These are phyloP conservation scores for Rostratula benghalensis DNA, from an alignment of 2,113 vertebrate genomes.

Conservation along the genomic window DNA sequence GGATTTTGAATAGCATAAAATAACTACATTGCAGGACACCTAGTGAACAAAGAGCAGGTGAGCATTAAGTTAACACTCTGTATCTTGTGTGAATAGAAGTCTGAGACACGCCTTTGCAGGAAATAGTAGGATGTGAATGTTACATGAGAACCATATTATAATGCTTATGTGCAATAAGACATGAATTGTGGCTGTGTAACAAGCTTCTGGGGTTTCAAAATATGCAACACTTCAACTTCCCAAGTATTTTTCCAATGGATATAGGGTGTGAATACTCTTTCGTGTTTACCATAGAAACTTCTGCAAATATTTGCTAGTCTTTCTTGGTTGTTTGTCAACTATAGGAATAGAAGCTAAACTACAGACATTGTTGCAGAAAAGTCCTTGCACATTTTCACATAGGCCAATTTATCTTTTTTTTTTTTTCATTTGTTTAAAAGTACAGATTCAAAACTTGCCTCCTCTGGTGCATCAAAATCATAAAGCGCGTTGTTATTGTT, in stretches of 20 bases:
- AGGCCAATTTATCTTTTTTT: neutral
- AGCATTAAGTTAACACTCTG: neutral
- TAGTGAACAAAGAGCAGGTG: neutral
- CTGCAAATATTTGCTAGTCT: neutral
- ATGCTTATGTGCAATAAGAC: neutral
- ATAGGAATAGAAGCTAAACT: neutral
- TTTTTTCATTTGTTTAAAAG: neutral
- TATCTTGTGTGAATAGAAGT: neutral
- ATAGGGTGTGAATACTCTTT: neutral
- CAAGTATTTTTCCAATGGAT: neutral
- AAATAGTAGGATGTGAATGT: neutral
- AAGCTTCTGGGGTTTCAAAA: neutral
- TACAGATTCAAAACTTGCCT: neutral
- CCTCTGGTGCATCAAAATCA: constrained; percentile 18
- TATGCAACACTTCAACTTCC: neutral
- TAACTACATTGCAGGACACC: neutral
- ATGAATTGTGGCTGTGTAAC: neutral
- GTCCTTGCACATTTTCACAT: neutral
- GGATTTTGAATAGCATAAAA: neutral
- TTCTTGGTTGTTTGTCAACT: neutral
- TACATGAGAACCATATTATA: neutral
- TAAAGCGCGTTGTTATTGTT: constrained; percentile 21
- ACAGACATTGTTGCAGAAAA: neutral
- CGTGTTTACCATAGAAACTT: neutral
- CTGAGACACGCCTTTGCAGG: neutral